Conservation (phyloP, 2,888 invertebrate genomes). For the Agrotis ipsilon region DNA sequence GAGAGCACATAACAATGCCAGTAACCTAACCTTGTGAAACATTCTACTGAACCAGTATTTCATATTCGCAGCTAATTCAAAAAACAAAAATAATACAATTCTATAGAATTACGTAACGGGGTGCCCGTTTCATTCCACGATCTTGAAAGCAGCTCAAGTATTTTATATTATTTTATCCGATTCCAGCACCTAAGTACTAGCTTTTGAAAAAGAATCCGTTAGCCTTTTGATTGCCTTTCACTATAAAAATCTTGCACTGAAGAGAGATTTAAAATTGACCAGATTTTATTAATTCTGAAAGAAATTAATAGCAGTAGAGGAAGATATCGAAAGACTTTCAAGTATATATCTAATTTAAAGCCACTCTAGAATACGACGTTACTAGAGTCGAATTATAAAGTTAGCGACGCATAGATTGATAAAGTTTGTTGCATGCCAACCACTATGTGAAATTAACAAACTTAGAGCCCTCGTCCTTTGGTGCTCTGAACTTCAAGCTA, state of each 20-base stretch:
- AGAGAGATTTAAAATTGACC: slow-evolving; percentile 58
- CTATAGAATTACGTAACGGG: slow-evolving; percentile 17
- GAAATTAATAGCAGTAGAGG: slow-evolving; percentile 5
- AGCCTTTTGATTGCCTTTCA: slow-evolving; percentile 72
- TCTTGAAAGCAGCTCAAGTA: slow-evolving; percentile 53
- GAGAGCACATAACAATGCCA: background rate
- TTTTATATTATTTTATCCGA: slow-evolving; percentile 66
- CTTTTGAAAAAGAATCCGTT: slow-evolving; percentile 69
- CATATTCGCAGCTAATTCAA: background rate
- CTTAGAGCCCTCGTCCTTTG: slow-evolving; percentile 80
- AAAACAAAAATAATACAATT: slow-evolving; percentile 11
- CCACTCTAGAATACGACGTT: slow-evolving; percentile 45
- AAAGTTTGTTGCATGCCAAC: slow-evolving; percentile 83
- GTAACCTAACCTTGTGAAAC: background rate
- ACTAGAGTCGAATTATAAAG: slow-evolving; percentile 72
- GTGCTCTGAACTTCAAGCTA: slow-evolving; percentile 72
- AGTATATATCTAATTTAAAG: slow-evolving; percentile 35
- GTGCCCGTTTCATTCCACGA: slow-evolving; percentile 39
- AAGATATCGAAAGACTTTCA: slow-evolving; percentile 16
- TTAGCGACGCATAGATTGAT: slow-evolving; percentile 81
- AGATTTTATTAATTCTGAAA: slow-evolving; percentile 26
- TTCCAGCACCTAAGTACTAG: slow-evolving; percentile 62
- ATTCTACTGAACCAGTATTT: background rate
- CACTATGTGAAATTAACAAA: slow-evolving; percentile 87
- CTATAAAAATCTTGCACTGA: slow-evolving; percentile 64